Conservation (phyloP, 2,113 vertebrate genomes). For the Peromyscus polionotus region DNA sequence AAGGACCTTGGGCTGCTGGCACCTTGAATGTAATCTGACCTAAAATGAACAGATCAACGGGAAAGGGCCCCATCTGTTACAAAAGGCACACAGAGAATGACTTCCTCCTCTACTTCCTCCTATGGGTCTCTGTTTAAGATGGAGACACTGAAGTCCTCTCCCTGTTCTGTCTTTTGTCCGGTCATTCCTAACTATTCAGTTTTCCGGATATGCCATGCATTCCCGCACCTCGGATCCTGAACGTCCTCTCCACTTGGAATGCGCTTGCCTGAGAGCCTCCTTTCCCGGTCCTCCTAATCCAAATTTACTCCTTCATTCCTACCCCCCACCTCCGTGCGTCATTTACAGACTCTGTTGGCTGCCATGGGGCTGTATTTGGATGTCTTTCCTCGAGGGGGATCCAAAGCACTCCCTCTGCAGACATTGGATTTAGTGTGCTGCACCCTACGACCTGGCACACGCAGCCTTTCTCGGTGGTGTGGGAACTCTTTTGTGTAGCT, state of each 20-base stretch:
- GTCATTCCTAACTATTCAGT: neutral
- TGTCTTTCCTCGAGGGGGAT: slow-evolving; percentile 20
- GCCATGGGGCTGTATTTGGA: neutral
- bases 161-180: neutral
- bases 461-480: neutral
- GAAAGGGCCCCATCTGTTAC: neutral
- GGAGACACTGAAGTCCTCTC: neutral
- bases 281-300: neutral
- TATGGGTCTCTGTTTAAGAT: neutral
- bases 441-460: neutral
- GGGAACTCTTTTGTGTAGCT: slow-evolving; percentile 12
- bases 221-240: neutral
- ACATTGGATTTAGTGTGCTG: neutral
- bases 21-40: neutral
- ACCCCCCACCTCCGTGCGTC: neutral
- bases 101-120: neutral
- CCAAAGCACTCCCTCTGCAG: neutral
- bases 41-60: neutral
- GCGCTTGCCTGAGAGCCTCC: neutral
- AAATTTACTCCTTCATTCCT: slow-evolving; percentile 12
- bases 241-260: neutral
- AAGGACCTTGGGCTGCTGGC: neutral
- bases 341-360: slow-evolving; percentile 10
- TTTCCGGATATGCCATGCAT: neutral
- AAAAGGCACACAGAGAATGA: neutral